Evolutionary conservation across 1,140 invertebrate species (phyloP), one percentile per base, ranked within the genome.

Genomic region (Agrypnia vestita): DNA sequence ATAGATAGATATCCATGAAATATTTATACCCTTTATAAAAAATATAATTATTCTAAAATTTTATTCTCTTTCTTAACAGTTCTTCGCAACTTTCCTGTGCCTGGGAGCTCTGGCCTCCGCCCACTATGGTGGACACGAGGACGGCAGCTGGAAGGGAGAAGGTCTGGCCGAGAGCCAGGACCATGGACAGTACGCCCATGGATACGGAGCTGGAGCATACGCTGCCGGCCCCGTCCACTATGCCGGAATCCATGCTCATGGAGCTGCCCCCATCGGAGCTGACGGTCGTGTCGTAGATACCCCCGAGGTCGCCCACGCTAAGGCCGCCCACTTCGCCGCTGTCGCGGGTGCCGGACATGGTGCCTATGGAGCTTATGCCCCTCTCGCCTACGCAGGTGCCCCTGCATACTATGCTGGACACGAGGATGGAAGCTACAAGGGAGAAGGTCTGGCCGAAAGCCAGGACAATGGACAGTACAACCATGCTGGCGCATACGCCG

Each of bases 101-200:
- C 4, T 73, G 43, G 51, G 71, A 35, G 71, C 71, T 51, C 49
- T 51, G 49, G 19, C 61, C 13, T 21, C 61, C 13, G 61, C 19
- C 55, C 12, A 43, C 4, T 25, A 15, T 35, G 67, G 35, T 15
- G 79, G 47, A 13, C 46, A 43, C 67, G 79, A 76, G 53, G 79
- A 80, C 47, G 79, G 79, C 35, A 46, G 13, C 12, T 73, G 71
- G 71, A 69, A 44, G 64, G 64, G 64, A 43, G 71, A 53, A 15
- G 74, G 62, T 51, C 72, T 81, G 21, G 61, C 64, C 11, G 76
- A 73, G 9, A 55, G 72, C 53, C 62, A 73, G 17, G 78, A 75
- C 59, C 59, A 61, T 35, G 25, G 25, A 35, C 25, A 35, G 1
- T 35, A 35, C 56, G 55, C 21, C 1, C 17, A 59, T 9, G 55